Evolutionary conservation across 2,113 vertebrate species (phyloP), one percentile per base, ranked within the genome.

Genomic region (Calidris pugnax): DNA sequence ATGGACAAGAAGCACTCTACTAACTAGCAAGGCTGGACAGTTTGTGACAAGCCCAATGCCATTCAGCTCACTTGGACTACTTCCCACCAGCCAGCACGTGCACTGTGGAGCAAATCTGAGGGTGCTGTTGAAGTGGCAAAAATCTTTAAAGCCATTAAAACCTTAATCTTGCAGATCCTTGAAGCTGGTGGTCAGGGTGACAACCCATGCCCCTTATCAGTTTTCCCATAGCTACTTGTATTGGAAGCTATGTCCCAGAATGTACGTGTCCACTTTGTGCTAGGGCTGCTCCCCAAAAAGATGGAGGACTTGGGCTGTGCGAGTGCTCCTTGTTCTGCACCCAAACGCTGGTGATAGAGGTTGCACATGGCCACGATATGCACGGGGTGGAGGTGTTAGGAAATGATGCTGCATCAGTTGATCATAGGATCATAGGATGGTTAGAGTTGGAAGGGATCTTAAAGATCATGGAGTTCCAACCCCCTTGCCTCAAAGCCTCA

Each of bases 361-460:
- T 30, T 76, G 32, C 32, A 21, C 2, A 1, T 57, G 48, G 56
- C 26, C 55, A 33, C 1, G 7, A 48, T 10, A 11, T 0, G 0
- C 12, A 23, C 21, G 33, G n/a, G 6, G 14, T 37, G 6, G 48
- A 63, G 48, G 50, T 21, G 10, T 17, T 4, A 45, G 51, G 59
- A 59, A 63, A 22, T 0, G 0, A 50, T 27, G 30, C 21, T 48
- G 21, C 37, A 35, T 48, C 7, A 2, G 6, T 18, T 2, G 2
- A 63, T 13, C 6, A 15, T 51, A 27, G 50, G 14, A 51, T 51
- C 50, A 51, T 51, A 14, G 50, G 50, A 26, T 27, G 50, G 50
- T 51, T 51, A 51, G 26, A 27, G 24, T 27, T 51, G 50, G 50
- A 51, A 51, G 50, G 50, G 14, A 51, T 51, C 50, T 51, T 51